Evolutionary conservation across 2,113 vertebrate genomes (phyloP), one percentile per base, ranked within the genome.

Genomic region (Tinamus guttatus): DNA sequence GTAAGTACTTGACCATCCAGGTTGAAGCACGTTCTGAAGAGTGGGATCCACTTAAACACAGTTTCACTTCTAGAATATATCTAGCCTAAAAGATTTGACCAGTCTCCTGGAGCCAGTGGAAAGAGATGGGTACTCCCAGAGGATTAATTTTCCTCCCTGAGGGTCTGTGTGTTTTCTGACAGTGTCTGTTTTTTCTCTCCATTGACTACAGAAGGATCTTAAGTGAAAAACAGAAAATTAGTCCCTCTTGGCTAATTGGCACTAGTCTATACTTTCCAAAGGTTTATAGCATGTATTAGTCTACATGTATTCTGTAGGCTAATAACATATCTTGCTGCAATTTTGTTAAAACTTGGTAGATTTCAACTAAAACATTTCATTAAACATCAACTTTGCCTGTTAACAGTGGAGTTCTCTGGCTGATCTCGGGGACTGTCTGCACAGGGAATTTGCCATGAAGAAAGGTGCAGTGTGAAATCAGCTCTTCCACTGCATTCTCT

Each of bases 1-100:
- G 97, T 98, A 94, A 95, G 97, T 76, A 20, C 5, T 25, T 68
- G 54, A 41, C 18, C 24, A 64, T 13, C 34, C 59, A 20, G 11
- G 22, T 12, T 22, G 56, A 49, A 45, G 30, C 3, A 5, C 5
- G n/a, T 18, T 34, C 22, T 34, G 70, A 60, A 40, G 81, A 51
- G 7, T 1, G 0, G 2, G 9, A 30, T 21, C 30, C n/a, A n/a
- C 21, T 10, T 60, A 30, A 77, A 38, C 5, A n/a, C 14, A 13
- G 34, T 2, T 65, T 36, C 63, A 5, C 30, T 67, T 60, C 63
- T 54, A 34, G n/a, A 75, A 20, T 41, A 32, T 5, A 13, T 47
- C 16, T 7, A 56, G 28, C 28, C 36, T 64, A 36, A 47, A 75
- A 52, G 11, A 5, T 38, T 84, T 32, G 49, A 25, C 20, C 24